A percentile compares a stretch with the other conserved stretches of the same genome.
Evolutionary conservation across 2,113 vertebrate genomes (phyloP).

Genomic region (Passer domesticus): DNA sequence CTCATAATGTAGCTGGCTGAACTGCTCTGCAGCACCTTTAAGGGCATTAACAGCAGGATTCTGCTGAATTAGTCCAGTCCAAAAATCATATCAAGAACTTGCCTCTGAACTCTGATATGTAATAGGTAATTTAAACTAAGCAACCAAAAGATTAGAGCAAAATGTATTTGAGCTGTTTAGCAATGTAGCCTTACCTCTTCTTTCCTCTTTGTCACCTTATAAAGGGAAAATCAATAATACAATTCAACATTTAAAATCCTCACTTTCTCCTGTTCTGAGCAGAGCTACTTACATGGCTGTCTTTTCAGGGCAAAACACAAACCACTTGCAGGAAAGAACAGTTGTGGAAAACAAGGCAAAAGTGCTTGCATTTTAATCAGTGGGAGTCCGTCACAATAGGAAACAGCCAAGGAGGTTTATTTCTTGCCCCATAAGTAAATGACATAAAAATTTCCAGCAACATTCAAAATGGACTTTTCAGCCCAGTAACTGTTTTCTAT

Average conservation of each 20-base stretch:
- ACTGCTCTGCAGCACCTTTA: background rate
- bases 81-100: constrained; percentile 47
- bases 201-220: background rate
- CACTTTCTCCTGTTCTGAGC: background rate
- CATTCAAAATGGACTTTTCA: constrained; percentile 67
- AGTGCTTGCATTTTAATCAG: constrained; percentile 57
- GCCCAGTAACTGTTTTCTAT: constrained; percentile 71
- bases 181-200: background rate
- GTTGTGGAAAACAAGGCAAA: constrained; percentile 66
- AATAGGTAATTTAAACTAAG: background rate
- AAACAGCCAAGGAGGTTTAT: constrained; percentile 69
- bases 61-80: constrained; percentile 35
- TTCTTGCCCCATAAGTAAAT: constrained; percentile 62
- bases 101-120: background rate
- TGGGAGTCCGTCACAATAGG: constrained; percentile 61
- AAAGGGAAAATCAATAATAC: constrained; percentile 40
- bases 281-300: constrained; percentile 17
- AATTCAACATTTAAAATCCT: background rate
- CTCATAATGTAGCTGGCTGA: background rate
- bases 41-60: constrained; percentile 31
- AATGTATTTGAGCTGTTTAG: background rate
- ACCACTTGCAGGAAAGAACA: constrained; percentile 59
- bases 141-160: background rate
- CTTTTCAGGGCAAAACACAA: background rate
- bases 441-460: constrained; percentile 71